Conservation (phyloP, 2,797 vertebrate species). For the Taenioides sp. region DNA sequence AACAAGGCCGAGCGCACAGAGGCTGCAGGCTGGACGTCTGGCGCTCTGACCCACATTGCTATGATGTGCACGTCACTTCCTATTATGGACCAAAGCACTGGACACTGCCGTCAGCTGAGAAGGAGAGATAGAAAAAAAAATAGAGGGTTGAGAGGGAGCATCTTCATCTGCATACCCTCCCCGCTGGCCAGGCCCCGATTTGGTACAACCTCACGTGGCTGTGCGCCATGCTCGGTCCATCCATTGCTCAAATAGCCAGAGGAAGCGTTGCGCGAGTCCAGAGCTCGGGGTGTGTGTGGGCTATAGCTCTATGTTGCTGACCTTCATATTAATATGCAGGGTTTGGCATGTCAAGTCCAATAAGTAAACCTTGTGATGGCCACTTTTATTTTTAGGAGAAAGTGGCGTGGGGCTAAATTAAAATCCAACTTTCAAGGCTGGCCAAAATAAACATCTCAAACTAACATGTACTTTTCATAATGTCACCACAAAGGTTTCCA, state of each 20-base stretch:
- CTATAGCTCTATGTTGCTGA: constrained; percentile 26
- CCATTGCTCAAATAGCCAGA: constrained; percentile 5
- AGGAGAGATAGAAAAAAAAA: not conserved
- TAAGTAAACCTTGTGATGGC: constrained; percentile 15
- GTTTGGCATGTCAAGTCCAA: constrained; percentile 27
- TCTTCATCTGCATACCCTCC: constrained; percentile 51
- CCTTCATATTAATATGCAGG: constrained; percentile 41
- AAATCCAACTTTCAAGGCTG: constrained; percentile 2
- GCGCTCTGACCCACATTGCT: constrained; percentile 85
- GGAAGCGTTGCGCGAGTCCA: constrained; percentile 52
- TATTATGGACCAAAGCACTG: constrained; percentile 71
- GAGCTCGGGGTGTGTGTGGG: constrained; percentile 14
- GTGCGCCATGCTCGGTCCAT: constrained; percentile 11
- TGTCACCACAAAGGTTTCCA: constrained; percentile 1
- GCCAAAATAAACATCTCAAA: constrained; percentile 17
- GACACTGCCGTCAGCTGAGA: constrained; percentile 67
- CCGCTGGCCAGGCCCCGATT: constrained; percentile 44
- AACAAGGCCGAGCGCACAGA: constrained; percentile 80
- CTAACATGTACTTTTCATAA: not conserved
- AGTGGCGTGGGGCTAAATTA: constrained; percentile 18
- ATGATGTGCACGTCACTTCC: constrained; percentile 80
- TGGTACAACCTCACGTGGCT: constrained; percentile 36
- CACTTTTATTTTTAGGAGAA: constrained; percentile 31
- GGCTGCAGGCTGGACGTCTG: constrained; percentile 80
- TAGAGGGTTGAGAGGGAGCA: not conserved